Conservation (phyloP, 2,888 invertebrate genomes). For the Trissonchulus sp. region DNA sequence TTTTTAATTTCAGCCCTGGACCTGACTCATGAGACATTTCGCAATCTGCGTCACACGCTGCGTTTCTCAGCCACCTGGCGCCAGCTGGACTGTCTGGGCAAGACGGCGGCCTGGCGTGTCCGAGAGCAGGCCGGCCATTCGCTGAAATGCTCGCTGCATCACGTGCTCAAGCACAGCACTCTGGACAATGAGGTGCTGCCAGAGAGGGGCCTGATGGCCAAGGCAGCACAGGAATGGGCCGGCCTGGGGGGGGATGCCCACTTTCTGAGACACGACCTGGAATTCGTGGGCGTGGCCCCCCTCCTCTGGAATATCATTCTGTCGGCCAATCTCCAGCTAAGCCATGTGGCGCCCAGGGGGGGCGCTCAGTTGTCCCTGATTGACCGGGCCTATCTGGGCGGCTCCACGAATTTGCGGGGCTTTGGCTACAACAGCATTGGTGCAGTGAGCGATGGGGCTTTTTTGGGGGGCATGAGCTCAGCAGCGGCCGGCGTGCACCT, state of each 20-base stretch:
- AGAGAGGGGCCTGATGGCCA: slow-evolving; percentile 59
- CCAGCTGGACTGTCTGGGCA: slow-evolving; percentile 67
- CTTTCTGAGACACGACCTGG: slow-evolving; percentile 73
- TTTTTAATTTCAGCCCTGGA: neutral
- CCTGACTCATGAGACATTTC: neutral
- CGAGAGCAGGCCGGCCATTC: slow-evolving; percentile 74
- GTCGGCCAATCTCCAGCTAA: slow-evolving; percentile 41
- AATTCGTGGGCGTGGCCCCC: slow-evolving; percentile 66
- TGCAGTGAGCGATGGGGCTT: slow-evolving; percentile 67
- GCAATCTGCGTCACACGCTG: neutral
- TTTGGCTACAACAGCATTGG: slow-evolving; percentile 81
- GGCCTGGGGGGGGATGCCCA: slow-evolving; percentile 86
- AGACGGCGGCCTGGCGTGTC: slow-evolving; percentile 72
- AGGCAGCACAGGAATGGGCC: slow-evolving; percentile 71
- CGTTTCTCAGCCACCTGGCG: slow-evolving; percentile 79
- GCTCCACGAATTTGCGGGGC: slow-evolving; percentile 78
- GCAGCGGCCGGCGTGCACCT: slow-evolving; percentile 81
- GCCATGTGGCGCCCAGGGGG: slow-evolving; percentile 37
- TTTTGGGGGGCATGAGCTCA: slow-evolving; percentile 63
- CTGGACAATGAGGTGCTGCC: slow-evolving; percentile 77
- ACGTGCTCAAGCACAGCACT: slow-evolving; percentile 70
- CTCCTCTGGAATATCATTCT: slow-evolving; percentile 59
- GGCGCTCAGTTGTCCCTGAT: slow-evolving; percentile 44
- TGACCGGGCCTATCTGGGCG: slow-evolving; percentile 73
- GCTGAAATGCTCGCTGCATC: slow-evolving; percentile 76